Percentiles rank a stretch among this genome's conserved stretches.
Evolutionary conservation across 2,888 invertebrate genomes (phyloP).

Genomic region (Tenthredo amoena): DNA sequence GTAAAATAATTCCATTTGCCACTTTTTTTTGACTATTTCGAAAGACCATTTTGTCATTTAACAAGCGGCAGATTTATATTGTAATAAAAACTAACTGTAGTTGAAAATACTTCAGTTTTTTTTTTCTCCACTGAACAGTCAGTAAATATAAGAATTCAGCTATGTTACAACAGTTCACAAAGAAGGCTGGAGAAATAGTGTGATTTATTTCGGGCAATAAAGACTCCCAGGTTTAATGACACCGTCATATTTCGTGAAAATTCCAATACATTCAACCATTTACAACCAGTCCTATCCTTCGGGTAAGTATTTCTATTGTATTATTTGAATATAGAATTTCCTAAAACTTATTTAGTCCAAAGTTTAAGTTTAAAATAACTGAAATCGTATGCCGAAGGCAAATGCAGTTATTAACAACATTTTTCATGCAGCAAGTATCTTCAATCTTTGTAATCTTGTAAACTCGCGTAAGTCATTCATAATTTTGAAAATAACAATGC

Average conservation of each 20-base stretch:
- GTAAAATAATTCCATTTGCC: background rate
- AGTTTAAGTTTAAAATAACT: background rate
- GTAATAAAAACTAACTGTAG: constrained; percentile 19
- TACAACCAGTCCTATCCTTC: background rate
- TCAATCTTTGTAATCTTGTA: background rate
- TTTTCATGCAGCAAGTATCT: background rate
- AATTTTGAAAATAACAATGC: background rate
- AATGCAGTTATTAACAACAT: background rate
- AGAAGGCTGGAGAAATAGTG: background rate
- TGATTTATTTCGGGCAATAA: constrained; percentile 46
- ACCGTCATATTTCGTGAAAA: constrained; percentile 13
- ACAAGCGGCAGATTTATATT: constrained; percentile 18
- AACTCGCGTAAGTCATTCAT: background rate
- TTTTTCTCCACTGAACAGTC: background rate
- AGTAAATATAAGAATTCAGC: background rate
- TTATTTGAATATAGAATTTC: background rate
- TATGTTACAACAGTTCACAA: background rate
- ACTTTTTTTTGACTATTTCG: background rate
- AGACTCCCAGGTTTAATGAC: background rate
- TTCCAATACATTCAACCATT: background rate
- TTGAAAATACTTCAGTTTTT: background rate
- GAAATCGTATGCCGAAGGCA: background rate
- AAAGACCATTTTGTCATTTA: background rate
- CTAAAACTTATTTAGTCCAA: background rate
- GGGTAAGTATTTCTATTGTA: background rate